phyloP scores from a whole-genome alignment of 1,140 invertebrate genomes.

The Zaprionus ghesquierei region DNA sequence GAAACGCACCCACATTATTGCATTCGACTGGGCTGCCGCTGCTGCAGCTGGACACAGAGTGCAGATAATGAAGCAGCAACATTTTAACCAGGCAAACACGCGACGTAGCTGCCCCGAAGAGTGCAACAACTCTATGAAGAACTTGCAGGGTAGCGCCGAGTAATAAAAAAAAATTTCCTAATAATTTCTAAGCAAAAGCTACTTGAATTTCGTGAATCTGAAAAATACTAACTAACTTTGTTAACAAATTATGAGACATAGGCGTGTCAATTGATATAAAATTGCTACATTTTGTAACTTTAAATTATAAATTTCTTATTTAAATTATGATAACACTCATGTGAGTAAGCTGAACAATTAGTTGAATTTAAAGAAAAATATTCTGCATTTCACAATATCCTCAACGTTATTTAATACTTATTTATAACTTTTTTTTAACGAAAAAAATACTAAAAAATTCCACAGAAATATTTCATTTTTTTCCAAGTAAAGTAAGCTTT shows the following conservation, averaged over 20 bases:
- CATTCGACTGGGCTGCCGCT: conserved; percentile 31
- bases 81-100: conserved; percentile 78
- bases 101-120: conserved; percentile 6
- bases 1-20: conserved; percentile 61
- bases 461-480: neutral
- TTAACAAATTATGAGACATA: too few relatives aligned
- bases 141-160: neutral
- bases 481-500: neutral
- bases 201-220: too few relatives aligned
- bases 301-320: too few relatives aligned
- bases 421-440: too few relatives aligned
- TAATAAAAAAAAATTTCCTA: neutral
- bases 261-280: too few relatives aligned
- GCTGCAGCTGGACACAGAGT: conserved; percentile 42
- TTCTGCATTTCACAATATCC: too few relatives aligned
- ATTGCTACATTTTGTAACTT: too few relatives aligned
- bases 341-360: too few relatives aligned
- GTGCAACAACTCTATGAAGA: neutral
- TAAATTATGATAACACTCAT: too few relatives aligned
- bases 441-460: neutral
- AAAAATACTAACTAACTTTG: too few relatives aligned
- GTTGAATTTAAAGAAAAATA: too few relatives aligned
- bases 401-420: too few relatives aligned
- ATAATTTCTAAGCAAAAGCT: neutral
- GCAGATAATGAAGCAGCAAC: conserved; percentile 79